A percentile compares a stretch with the other conserved stretches of the same genome.
Evolutionary conservation across 2,888 invertebrate species (phyloP).

Genomic region (Nesidiocoris tenuis): DNA sequence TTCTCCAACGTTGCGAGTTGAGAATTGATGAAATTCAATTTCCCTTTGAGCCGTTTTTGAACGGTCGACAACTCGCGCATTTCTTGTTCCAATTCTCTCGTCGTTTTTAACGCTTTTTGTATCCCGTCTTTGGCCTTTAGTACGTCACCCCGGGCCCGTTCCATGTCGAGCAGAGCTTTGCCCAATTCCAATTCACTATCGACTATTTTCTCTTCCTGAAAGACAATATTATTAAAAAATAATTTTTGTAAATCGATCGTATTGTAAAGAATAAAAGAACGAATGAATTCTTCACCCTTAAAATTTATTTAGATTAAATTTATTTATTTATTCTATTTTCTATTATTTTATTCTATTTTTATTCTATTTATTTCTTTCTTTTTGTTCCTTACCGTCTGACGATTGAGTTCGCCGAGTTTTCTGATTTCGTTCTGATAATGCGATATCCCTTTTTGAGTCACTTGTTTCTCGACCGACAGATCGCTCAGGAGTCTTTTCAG

Average conservation of each 20-base stretch:
- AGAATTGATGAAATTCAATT: background rate
- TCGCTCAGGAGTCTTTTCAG: slow-evolving; percentile 20
- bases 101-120: background rate
- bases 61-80: background rate
- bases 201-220: slow-evolving; percentile 31
- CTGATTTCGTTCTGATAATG: slow-evolving; percentile 17
- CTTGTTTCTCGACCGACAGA: slow-evolving; percentile 3
- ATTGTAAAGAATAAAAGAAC: background rate
- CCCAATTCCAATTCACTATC: slow-evolving; percentile 22
- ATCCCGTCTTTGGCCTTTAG: background rate
- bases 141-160: slow-evolving; percentile 4
- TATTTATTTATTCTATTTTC: too few relatives aligned
- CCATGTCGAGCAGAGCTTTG: slow-evolving; percentile 20
- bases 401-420: slow-evolving; percentile 22
- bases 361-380: too few relatives aligned
- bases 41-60: slow-evolving; percentile 13
- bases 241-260: background rate
- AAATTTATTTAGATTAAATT: too few relatives aligned
- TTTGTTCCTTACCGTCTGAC: slow-evolving; percentile 17
- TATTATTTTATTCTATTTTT: too few relatives aligned
- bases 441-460: slow-evolving; percentile 24
- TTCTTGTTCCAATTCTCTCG: slow-evolving; percentile 4
- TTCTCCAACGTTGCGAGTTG: slow-evolving; percentile 9
- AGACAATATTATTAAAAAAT: background rate
- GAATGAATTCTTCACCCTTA: too few relatives aligned